Conservation (phyloP, 2,113 vertebrate genomes). For the Chloebia gouldiae region DNA sequence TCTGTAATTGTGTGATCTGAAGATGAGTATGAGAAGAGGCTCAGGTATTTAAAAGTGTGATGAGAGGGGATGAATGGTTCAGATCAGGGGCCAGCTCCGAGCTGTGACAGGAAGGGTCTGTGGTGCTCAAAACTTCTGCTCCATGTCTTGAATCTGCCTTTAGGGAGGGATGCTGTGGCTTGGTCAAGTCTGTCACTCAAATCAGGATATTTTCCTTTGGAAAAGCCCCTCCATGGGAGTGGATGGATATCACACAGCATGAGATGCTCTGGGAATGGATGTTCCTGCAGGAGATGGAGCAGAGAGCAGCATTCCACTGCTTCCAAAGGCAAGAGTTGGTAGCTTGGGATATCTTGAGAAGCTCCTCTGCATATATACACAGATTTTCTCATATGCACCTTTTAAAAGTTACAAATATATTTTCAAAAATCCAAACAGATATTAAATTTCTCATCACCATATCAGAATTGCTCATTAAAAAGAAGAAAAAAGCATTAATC, state of each 20-base stretch:
- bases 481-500: background rate
- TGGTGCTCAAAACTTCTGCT: background rate
- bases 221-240: background rate
- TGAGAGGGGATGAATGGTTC: rapidly evolving
- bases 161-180: background rate
- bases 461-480: background rate
- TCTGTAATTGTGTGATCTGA: no score
- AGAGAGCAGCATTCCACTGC: background rate
- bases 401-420: background rate
- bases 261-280: background rate
- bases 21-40: background rate
- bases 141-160: rapidly evolving
- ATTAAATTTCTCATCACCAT: background rate
- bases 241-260: rapidly evolving
- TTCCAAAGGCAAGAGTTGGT: rapidly evolving
- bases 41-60: background rate
- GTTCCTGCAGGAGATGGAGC: rapidly evolving
- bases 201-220: rapidly evolving
- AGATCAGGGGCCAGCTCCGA: background rate
- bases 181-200: background rate
- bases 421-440: background rate
- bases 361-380: background rate
- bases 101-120: background rate
- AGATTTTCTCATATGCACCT: background rate
- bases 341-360: rapidly evolving